A percentile compares a stretch with the other conserved stretches of the same genome.
Conservation (phyloP, 2,113 vertebrate species). For the Plectropomus leopardus region DNA sequence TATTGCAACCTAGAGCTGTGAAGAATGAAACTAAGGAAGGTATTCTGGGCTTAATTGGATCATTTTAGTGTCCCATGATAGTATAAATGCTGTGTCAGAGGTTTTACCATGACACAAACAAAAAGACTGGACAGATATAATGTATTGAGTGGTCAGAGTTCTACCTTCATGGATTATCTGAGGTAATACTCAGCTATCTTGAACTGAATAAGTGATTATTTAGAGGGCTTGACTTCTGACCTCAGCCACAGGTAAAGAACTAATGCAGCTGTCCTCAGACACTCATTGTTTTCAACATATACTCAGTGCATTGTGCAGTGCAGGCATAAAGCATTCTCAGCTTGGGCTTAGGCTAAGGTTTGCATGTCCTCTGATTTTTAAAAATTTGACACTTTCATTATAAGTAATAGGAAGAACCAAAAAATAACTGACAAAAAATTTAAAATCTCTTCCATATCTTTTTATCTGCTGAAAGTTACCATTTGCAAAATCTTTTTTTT, state of each 20-base stretch:
- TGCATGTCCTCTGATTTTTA: neutral
- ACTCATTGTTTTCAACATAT: too few relatives aligned
- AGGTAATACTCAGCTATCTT: neutral
- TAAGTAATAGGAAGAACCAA: too few relatives aligned
- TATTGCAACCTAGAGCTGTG: too few relatives aligned
- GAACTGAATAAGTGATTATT: neutral
- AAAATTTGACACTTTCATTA: too few relatives aligned
- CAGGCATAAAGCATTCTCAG: neutral
- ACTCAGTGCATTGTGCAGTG: neutral
- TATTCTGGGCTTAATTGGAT: neutral
- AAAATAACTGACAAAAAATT: too few relatives aligned
- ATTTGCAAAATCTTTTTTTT: too few relatives aligned
- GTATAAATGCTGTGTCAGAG: neutral
- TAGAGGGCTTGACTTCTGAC: conserved; percentile 29
- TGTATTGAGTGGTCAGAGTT: neutral
- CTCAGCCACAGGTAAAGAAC: neutral
- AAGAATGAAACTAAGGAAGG: too few relatives aligned
- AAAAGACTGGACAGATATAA: neutral
- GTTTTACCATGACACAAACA: neutral
- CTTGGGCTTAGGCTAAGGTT: neutral
- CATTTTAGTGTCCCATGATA: neutral
- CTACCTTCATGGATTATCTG: neutral
- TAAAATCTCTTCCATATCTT: too few relatives aligned
- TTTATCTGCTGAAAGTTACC: too few relatives aligned
- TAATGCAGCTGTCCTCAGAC: neutral